Base-by-base conservation (phyloP, 2,797 vertebrate species). In the Melopsittacus undulatus region DNA sequence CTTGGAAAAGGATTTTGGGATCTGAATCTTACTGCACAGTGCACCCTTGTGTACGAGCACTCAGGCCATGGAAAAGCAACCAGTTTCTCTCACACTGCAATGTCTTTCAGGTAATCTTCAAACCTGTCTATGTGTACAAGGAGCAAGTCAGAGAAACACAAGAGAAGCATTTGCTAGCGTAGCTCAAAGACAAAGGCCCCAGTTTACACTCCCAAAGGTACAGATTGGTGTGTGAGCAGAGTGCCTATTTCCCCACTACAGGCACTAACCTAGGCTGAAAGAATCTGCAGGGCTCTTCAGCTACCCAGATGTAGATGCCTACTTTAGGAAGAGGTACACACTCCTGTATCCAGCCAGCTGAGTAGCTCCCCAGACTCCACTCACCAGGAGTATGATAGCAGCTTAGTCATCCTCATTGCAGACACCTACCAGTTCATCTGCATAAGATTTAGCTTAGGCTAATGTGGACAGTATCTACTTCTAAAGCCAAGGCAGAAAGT, bases 391-490 rank as follows among this genome's bases (percentile, higher is more conserved):
- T 15, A 24, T 7, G 13, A 54, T 1, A 51, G 57, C 48, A 89
- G 15, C 36, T 73, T 64, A n/a, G 26, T 46, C 59, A 64, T 45
- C 32, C 23, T 83, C 49, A 30, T 3, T 56, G 51, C 16, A 56
- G 54, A 69, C n/a, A 73, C 36, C 52, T 66, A 24, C 4, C 3
- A 32, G 29, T 42, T 90, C 23, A 49, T 66, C 66, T 69, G 38
- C 13, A 51, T 9, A 23, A 23, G 29, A 27, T 66, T 59, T 12
- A 77, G 7, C 30, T 87, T 21, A 59, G 48, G 30, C 7, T 68
- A 38, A 29, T 0, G 0, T 29, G 45, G 18, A 61, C 40, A 7
- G 1, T 13, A 45, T 21, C 26, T 92, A 21, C 12, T 12, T 78
- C 42, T 67, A 82, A 49, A 69, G 32, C 10, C 45, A 70, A 51